A percentile compares a stretch with the other conserved stretches of the same genome.
Conservation (phyloP, 2,888 invertebrate species). For the Calephelis perditalis region DNA sequence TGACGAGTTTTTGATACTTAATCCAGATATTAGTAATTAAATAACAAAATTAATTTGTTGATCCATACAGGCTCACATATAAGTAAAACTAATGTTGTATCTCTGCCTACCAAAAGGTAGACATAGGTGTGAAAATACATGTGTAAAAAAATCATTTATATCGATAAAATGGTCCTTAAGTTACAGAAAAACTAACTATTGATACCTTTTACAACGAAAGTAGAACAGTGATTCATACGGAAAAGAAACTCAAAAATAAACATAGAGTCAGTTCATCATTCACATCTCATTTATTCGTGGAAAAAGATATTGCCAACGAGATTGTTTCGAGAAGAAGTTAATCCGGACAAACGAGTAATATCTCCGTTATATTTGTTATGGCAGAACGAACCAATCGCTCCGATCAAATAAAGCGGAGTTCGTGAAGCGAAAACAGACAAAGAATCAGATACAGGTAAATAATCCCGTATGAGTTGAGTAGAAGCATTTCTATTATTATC, state of each 20-base stretch:
- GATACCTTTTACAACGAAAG: no score
- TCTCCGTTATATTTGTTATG: conserved; percentile 64
- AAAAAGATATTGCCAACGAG: conserved; percentile 36
- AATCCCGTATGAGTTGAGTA: conserved; percentile 57
- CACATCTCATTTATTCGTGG: conserved; percentile 20
- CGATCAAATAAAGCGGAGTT: conserved; percentile 65
- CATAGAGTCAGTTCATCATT: conserved; percentile 19
- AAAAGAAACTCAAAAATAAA: no score
- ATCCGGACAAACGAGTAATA: conserved; percentile 61
- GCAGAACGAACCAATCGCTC: conserved; percentile 66
- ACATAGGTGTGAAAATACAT: no score
- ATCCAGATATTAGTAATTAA: no score
- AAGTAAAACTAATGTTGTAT: no score
- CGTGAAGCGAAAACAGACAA: conserved; percentile 72
- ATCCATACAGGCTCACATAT: no score
- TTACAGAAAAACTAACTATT: no score
- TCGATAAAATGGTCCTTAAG: no score
- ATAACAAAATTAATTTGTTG: no score
- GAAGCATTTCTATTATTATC: conserved; percentile 55
- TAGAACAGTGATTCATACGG: neutral
- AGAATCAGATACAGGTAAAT: conserved; percentile 71
- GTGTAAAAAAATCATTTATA: no score
- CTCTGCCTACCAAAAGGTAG: no score
- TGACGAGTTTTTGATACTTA: no score
- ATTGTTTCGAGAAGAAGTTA: conserved; percentile 52